Base-by-base conservation (phyloP, 2,888 invertebrate genomes). In the Oscheius sp. region DNA sequence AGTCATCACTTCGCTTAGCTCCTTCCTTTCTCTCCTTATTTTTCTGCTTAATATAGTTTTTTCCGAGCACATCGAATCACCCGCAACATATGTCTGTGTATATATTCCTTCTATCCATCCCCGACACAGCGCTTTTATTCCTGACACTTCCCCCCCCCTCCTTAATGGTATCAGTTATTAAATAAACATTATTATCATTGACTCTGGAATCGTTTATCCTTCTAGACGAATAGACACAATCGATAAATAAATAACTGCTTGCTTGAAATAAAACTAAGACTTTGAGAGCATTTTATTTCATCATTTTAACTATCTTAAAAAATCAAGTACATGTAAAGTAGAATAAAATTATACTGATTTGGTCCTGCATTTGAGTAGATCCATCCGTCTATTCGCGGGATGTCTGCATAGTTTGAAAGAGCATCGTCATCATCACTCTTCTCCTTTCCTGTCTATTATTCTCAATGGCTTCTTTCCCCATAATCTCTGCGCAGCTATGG, bases 1-100 rank as follows among this genome's bases (percentile, higher is more conserved):
- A 59, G 59, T 59, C 59, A 59, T 41, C 59, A 28, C 44, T 41
- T 59, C 59, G 59, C 59, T 41, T 59, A 59, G 59, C 59, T 26
- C 26, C 28, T 20, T 30, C n/a, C 44, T 28, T 2, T 20, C 33
- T 20, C 54, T 54, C 24, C n/a, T 33, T 12, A 5, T 54, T n/a
- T n/a, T n/a, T n/a, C 24, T 20, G 9, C 20, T 5, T 54, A 54
- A 22, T n/a, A 54, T 47, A 47, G 47, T 12, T 24, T 17, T 47
- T 1, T 47, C 24, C 22, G n/a, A 22, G 32, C 54, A 54, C 54
- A 54, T 54, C 54, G 54, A 54, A 17, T 51, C 32, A 24, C 47
- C n/a, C n/a, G n/a, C n/a, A 36, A 54, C 54, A 54, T 54, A 54
- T 54, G 54, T 54, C 54, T 54, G 54, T 54, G 32, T 32, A 54